phyloP scores from a whole-genome alignment of 2,888 invertebrate species.

The Tuta absoluta region DNA sequence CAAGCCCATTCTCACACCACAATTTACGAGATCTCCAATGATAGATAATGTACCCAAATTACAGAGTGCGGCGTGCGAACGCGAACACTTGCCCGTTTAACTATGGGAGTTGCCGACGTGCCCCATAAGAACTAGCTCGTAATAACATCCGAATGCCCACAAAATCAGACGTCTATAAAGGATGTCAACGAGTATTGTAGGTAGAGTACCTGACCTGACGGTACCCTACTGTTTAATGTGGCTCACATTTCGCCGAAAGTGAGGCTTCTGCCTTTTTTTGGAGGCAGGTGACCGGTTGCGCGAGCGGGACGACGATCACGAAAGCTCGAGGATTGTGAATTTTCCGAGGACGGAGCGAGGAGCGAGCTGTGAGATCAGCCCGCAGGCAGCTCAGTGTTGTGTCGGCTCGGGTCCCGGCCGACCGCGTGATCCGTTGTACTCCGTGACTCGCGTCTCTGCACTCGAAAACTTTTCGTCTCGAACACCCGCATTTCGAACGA shows the following conservation, averaged over 20 bases:
- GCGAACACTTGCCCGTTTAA: slow-evolving; percentile 45
- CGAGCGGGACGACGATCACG: slow-evolving; percentile 63
- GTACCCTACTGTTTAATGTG: slow-evolving; percentile 66
- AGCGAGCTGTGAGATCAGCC: slow-evolving; percentile 33
- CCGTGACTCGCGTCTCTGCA: slow-evolving; percentile 31
- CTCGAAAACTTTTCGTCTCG: slow-evolving; percentile 21
- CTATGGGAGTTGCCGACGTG: slow-evolving; percentile 13
- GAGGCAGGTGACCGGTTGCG: slow-evolving; percentile 69
- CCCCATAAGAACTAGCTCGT: slow-evolving; percentile 29
- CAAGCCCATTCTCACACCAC: slow-evolving; percentile 41
- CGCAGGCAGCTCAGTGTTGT: slow-evolving; percentile 60
- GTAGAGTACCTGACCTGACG: neutral
- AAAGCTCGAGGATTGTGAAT: slow-evolving; percentile 64
- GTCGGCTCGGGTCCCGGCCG: slow-evolving; percentile 63
- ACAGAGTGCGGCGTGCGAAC: slow-evolving; percentile 55
- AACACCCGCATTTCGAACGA: slow-evolving; percentile 36
- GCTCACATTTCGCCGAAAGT: slow-evolving; percentile 70
- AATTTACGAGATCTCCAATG: slow-evolving; percentile 61
- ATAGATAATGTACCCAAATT: slow-evolving; percentile 65
- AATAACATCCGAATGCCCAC: slow-evolving; percentile 19
- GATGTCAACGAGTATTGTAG: slow-evolving; percentile 32
- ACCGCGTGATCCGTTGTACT: slow-evolving; percentile 46
- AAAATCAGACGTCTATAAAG: slow-evolving; percentile 20
- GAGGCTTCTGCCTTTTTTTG: slow-evolving; percentile 67
- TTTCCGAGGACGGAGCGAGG: slow-evolving; percentile 36